Evolutionary conservation across 1,140 invertebrate species (phyloP).

Genomic region (Micrasema minimum): DNA sequence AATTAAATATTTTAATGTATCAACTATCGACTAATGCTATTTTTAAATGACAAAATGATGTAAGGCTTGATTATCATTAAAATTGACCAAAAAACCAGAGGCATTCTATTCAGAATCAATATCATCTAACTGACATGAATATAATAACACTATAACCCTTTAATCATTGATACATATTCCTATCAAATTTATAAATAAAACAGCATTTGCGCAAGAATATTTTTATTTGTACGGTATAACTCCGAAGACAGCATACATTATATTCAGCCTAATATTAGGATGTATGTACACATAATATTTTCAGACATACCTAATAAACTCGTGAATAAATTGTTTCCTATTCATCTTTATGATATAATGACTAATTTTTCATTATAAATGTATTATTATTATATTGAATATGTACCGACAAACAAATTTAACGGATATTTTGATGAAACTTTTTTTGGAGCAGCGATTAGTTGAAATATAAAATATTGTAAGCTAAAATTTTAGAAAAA

Average conservation of each 20-base stretch:
- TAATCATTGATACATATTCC: too few relatives aligned
- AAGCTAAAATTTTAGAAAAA: not conserved
- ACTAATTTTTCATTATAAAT: constrained; percentile 25
- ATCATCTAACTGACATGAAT: too few relatives aligned
- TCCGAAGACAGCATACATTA: constrained; percentile 50
- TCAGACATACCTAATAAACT: constrained; percentile 34
- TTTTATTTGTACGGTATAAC: constrained; percentile 53
- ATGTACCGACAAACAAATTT: not conserved
- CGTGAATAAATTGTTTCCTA: constrained; percentile 19
- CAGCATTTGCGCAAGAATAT: constrained; percentile 47
- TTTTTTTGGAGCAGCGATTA: not conserved
- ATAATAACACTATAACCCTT: too few relatives aligned
- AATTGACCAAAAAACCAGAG: too few relatives aligned
- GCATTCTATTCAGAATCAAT: too few relatives aligned
- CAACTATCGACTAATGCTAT: too few relatives aligned
- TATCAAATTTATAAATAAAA: constrained; percentile 27
- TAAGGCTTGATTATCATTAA: too few relatives aligned
- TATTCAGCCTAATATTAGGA: constrained; percentile 49
- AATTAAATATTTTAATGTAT: too few relatives aligned
- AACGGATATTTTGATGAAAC: too few relatives aligned
- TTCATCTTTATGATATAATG: constrained; percentile 24
- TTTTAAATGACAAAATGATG: too few relatives aligned
- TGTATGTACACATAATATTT: constrained; percentile 46
- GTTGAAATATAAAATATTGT: not conserved
- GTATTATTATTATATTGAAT: constrained; percentile 26